Evolutionary conservation across 2,797 vertebrate species (phyloP), one percentile per base, ranked within the genome.

Genomic region (Dendrocincla tyrannina): DNA sequence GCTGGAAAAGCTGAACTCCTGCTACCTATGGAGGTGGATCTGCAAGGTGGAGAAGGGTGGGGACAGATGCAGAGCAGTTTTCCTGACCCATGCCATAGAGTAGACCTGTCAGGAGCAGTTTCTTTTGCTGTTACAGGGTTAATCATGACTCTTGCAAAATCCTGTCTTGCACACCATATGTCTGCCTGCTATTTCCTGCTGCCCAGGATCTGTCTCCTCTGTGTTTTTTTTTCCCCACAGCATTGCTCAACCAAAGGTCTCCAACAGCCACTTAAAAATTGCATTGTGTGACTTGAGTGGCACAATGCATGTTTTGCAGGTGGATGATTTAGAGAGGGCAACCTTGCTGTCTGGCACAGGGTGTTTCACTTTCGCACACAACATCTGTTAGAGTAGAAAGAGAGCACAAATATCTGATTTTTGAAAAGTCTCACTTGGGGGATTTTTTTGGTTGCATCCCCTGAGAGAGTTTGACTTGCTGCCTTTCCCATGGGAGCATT

Each of bases 201-300:
- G 52, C 17, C 44, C 16, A 27, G 46, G 28, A 13, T 37, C 11
- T 53, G 19, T 52, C 41, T 59, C 12, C 32, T 75, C 28, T 4
- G 1, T 24, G 62, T 35, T 35, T n/a, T 13, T 47, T 80, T 93
- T 81, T 28, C 23, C n/a, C 8, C 19, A 39, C 30, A 62, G 2
- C 0, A 0, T 35, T 83, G 35, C 19, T 88, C 4, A 4, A 30
- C 25, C 22, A 55, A 28, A 74, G 37, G 37, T 17, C 0, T 2
- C 0, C 13, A n/a, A 39, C 35, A 67, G 22, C 41, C 17, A 1
- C 46, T 91, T 81, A 13, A 64, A 72, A 68, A 39, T 7, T 17
- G 11, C 11, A 1, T 25, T 17, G 7, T 60, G 13, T 41, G 53
- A 14, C 37, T 74, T 35, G 66, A 70, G 13, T 20, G 28, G 28